Evolutionary conservation across 2,888 invertebrate species (phyloP).

Genomic region (Eueremaeus valkanovi): DNA sequence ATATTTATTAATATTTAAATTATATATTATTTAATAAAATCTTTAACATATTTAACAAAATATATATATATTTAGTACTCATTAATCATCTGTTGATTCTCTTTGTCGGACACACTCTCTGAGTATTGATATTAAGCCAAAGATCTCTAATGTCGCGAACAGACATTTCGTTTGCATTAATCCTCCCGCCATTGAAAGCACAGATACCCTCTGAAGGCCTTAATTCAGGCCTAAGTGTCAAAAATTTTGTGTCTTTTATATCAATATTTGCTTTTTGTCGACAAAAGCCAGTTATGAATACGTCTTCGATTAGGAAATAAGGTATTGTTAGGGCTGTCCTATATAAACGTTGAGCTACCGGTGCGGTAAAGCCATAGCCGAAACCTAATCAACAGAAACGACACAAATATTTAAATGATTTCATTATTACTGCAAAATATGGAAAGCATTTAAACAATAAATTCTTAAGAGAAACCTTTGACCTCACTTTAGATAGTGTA

Average conservation of each 20-base stretch:
- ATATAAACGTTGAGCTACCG: slow-evolving; percentile 44
- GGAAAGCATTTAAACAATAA: too few relatives aligned
- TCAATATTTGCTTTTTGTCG: slow-evolving; percentile 45
- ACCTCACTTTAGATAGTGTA: background rate
- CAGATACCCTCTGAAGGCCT: slow-evolving; percentile 41
- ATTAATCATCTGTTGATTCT: background rate
- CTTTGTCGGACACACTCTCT: slow-evolving; percentile 45
- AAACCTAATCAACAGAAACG: slow-evolving; percentile 48
- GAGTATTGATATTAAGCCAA: slow-evolving; percentile 48
- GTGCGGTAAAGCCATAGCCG: slow-evolving; percentile 46
- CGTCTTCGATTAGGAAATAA: slow-evolving; percentile 49
- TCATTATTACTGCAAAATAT: background rate
- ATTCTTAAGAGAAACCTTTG: background rate
- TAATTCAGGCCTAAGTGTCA: slow-evolving; percentile 11
- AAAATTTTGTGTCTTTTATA: slow-evolving; percentile 11
- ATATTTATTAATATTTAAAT: background rate
- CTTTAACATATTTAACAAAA: background rate
- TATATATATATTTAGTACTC: slow-evolving; percentile 20
- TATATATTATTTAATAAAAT: background rate
- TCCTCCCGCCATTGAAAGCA: slow-evolving; percentile 45
- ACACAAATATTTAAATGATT: slow-evolving; percentile 36
- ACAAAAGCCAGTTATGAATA: slow-evolving; percentile 49
- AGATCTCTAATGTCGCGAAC: slow-evolving; percentile 44
- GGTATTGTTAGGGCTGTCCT: slow-evolving; percentile 46
- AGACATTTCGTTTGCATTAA: slow-evolving; percentile 47